A percentile compares a stretch with the other conserved stretches of the same genome.
phyloP scores from a whole-genome alignment of 2,888 invertebrate species.

The Chalcosyrphus nemorum region DNA sequence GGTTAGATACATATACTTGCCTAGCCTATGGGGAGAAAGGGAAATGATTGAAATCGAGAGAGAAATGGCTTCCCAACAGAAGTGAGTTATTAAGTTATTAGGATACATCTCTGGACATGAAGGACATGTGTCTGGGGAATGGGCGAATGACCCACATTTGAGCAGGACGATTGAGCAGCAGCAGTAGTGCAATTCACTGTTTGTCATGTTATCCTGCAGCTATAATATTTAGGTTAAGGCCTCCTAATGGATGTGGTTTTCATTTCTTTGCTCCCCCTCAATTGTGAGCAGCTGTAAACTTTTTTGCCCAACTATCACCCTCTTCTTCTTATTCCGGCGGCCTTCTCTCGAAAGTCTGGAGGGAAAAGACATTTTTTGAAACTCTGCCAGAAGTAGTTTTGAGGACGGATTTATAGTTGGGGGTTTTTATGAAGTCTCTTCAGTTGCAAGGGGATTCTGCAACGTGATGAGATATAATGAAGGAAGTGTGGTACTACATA shows the following conservation, averaged over 20 bases:
- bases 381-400: conserved; percentile 25
- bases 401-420: conserved; percentile 15
- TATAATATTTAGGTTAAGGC: conserved; percentile 38
- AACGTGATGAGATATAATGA: neutral
- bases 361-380: conserved; percentile 25
- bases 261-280: conserved; percentile 20
- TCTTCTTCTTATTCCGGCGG: neutral
- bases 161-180: neutral
- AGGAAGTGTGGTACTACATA: neutral
- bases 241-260: conserved; percentile 53
- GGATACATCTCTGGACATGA: conserved; percentile 17
- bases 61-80: conserved; percentile 26
- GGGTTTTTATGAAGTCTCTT: conserved; percentile 2
- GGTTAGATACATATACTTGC: neutral
- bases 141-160: neutral
- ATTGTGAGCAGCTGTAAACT: conserved; percentile 28
- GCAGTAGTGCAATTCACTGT: conserved; percentile 40
- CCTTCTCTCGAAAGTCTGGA: neutral
- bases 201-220: conserved; percentile 42
- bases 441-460: neutral
- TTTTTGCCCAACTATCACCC: neutral
- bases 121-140: neutral
- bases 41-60: conserved; percentile 27
- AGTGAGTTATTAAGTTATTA: conserved; percentile 61
- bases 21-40: neutral